phyloP scores from a whole-genome alignment of 2,113 vertebrate species.

The Rostratula benghalensis region DNA sequence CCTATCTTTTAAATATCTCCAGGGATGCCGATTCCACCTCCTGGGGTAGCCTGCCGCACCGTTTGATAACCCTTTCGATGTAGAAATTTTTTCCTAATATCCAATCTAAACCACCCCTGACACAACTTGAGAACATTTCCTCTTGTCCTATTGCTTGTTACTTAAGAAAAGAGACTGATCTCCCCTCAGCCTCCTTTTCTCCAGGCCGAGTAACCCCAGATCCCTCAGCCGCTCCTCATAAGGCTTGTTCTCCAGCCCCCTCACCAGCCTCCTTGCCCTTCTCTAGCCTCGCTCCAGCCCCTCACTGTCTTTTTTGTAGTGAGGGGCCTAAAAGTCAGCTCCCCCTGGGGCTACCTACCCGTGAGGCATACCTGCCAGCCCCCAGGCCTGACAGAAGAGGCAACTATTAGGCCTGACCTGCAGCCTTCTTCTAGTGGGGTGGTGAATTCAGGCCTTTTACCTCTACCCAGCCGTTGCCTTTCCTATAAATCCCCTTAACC shows the following conservation, averaged over 20 bases:
- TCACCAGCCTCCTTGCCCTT: neutral
- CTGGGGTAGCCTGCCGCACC: neutral
- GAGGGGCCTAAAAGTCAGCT: neutral
- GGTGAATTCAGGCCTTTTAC: neutral
- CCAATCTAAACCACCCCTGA: neutral
- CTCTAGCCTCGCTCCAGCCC: neutral
- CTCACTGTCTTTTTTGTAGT: neutral
- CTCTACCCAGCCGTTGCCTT: neutral
- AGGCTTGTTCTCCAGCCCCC: neutral
- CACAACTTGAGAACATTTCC: neutral
- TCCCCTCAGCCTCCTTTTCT: neutral
- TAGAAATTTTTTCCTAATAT: neutral
- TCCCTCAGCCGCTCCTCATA: neutral
- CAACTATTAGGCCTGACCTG: neutral
- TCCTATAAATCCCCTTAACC: neutral
- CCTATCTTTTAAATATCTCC: neutral
- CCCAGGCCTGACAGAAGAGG: neutral
- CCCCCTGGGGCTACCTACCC: accelerated
- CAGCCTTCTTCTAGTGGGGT: neutral
- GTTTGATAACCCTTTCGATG: neutral
- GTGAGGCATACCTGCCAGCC: neutral
- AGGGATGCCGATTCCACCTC: neutral
- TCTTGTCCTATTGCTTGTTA: neutral
- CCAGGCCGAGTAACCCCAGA: neutral
- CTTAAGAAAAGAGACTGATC: neutral